Conservation (phyloP, 1,140 invertebrate species). For the Papilio glaucus region DNA sequence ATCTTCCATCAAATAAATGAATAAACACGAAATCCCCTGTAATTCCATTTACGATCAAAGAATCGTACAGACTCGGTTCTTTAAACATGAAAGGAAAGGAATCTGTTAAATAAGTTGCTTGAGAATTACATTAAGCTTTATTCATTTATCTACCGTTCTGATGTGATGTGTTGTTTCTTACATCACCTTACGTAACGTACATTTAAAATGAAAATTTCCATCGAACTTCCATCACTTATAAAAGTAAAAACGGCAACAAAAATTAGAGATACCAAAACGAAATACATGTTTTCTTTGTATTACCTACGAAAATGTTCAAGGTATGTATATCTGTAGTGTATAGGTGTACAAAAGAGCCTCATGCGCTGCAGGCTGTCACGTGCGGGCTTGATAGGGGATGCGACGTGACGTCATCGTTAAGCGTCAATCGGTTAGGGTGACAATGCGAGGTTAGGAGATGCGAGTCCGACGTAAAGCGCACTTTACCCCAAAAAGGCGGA, state of each 20-base stretch:
- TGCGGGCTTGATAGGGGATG: conserved; percentile 32
- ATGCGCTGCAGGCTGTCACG: conserved; percentile 17
- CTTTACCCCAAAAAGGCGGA: background rate
- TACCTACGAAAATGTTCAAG: background rate
- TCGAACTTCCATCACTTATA: no score
- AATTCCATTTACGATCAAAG: conserved; percentile 15
- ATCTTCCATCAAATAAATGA: background rate
- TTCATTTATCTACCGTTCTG: background rate
- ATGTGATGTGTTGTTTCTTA: background rate
- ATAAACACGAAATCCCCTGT: conserved; percentile 9
- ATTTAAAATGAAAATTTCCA: no score
- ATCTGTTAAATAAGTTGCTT: conserved; percentile 1
- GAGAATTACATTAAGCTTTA: background rate
- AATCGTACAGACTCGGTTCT: background rate
- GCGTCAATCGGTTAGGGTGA: background rate
- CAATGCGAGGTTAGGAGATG: background rate
- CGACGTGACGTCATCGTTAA: conserved; percentile 33
- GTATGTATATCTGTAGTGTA: background rate
- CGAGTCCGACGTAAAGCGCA: background rate
- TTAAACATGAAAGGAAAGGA: conserved; percentile 3
- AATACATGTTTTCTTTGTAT: background rate
- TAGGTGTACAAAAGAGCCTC: background rate
- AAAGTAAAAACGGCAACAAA: no score
- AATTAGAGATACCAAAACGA: no score
- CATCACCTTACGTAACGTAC: background rate